Evolutionary conservation across 2,888 invertebrate genomes (phyloP), one percentile per base, ranked within the genome.

Genomic region (Catotricha subobsoleta): DNA sequence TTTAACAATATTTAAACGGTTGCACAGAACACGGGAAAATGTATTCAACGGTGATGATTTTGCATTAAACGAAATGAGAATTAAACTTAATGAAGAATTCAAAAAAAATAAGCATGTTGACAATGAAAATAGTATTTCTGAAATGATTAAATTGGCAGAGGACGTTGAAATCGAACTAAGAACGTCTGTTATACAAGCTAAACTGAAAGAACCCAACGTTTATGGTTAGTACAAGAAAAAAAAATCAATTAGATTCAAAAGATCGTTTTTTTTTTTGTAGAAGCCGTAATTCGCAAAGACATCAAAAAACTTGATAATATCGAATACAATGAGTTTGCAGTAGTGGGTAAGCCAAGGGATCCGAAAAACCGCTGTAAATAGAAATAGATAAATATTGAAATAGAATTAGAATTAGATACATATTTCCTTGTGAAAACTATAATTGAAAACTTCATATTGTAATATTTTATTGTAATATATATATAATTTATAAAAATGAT

Each of bases 41-140:
- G 8, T 29, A 20, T 41, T 36, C 20, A 28, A 13, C 10, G 79
- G 71, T 12, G 84, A 86, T 56, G 51, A 60, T 12, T 57, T 54
- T 44, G 76, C 82, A 1, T 59, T 83, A 31, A 52, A 55, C 45
- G 76, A 71, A 47, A 72, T 72, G 2, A 68, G 83, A 51, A 49
- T 62, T n/a, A 75, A 73, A 64, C 82, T 87, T 44, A 84, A 86
- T 58, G 72, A 76, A 39, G 78, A 78, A 53, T 87, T 73, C 58
- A 67, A 60, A 47, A 79, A 79, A 57, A 71, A 80, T 55, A 75
- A 70, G 54, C 52, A 67, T 52, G 65, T 80, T 16, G 61, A 61
- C 4, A 71, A 81, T 53, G 56, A 59, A 44, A 62, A 62, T 12
- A 64, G 74, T 46, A 75, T 86, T 43, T 58, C 66, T 53, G 74